phyloP scores from a whole-genome alignment of 2,888 invertebrate genomes.

The Acanthococcus lagerstroemiae region DNA sequence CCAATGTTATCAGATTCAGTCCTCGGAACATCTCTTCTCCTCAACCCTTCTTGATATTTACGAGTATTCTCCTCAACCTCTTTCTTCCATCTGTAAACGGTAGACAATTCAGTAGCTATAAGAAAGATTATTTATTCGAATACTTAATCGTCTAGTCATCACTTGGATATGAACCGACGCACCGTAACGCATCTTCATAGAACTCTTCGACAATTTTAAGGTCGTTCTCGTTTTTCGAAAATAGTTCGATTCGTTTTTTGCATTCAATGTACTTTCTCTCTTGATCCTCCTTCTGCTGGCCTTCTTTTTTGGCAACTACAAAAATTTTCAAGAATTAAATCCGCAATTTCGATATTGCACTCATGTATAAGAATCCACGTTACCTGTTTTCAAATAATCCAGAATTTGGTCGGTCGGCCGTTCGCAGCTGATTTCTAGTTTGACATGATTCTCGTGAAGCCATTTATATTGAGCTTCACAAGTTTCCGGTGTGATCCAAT shows the following conservation, averaged over 20 bases:
- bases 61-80: slow-evolving; percentile 10
- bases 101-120: neutral
- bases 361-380: neutral
- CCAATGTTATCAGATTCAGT: slow-evolving; percentile 7
- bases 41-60: slow-evolving; percentile 11
- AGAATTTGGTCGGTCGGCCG: slow-evolving; percentile 8
- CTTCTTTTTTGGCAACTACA: slow-evolving; percentile 10
- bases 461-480: slow-evolving; percentile 27
- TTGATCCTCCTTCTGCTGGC: slow-evolving; percentile 12
- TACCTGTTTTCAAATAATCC: slow-evolving; percentile 16
- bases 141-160: neutral
- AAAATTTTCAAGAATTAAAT: too few relatives aligned
- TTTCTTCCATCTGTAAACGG: slow-evolving; percentile 5
- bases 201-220: slow-evolving; percentile 4
- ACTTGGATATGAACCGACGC: neutral
- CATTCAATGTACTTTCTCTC: slow-evolving; percentile 6
- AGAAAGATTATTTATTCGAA: neutral
- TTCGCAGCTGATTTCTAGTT: slow-evolving; percentile 1
- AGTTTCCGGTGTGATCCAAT: slow-evolving; percentile 27
- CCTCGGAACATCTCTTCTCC: slow-evolving; percentile 1
- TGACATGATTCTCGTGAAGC: slow-evolving; percentile 9
- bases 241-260: slow-evolving; percentile 10
- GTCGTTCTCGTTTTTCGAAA: slow-evolving; percentile 3
- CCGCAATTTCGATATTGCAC: too few relatives aligned
- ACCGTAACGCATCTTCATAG: slow-evolving; percentile 11